phyloP scores from a whole-genome alignment of 2,888 invertebrate genomes.

The Mesoligia furuncula region DNA sequence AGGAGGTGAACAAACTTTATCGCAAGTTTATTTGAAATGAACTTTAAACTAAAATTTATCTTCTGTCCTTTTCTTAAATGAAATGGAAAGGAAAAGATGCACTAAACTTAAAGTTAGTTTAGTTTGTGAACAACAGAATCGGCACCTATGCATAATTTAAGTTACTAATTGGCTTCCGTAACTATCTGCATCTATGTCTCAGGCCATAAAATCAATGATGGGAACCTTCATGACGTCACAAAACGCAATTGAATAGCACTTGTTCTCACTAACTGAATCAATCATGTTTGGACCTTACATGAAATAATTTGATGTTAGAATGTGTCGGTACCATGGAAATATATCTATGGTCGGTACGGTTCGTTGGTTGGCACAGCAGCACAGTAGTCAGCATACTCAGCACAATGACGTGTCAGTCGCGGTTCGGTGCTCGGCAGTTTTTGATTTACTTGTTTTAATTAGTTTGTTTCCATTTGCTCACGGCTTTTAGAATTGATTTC shows the following conservation, averaged over 20 bases:
- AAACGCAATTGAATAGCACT: conserved; percentile 18
- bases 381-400: conserved; percentile 43
- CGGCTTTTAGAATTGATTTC: conserved; percentile 22
- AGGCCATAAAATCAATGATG: conserved; percentile 23
- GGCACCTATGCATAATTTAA: not conserved
- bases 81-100: no score
- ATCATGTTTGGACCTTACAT: conserved; percentile 30
- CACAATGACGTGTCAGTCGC: conserved; percentile 82
- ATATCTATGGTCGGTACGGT: conserved; percentile 70
- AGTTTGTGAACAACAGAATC: no score
- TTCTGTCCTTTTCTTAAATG: no score
- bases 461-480: conserved; percentile 67
- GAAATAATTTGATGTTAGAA: conserved; percentile 61
- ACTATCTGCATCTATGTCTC: conserved; percentile 19
- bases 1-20: no score
- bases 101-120: no score
- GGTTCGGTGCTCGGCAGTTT: conserved; percentile 79
- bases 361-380: conserved; percentile 72
- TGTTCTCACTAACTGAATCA: conserved; percentile 14
- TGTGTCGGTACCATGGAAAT: conserved; percentile 61
- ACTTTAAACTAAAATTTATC: no score
- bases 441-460: conserved; percentile 73
- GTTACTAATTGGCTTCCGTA: conserved; percentile 21
- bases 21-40: no score
- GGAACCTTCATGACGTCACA: not conserved